These are phyloP conservation scores for Dipus sagitta DNA, from an alignment of 2,797 vertebrate genomes.

Conservation along the genomic window DNA sequence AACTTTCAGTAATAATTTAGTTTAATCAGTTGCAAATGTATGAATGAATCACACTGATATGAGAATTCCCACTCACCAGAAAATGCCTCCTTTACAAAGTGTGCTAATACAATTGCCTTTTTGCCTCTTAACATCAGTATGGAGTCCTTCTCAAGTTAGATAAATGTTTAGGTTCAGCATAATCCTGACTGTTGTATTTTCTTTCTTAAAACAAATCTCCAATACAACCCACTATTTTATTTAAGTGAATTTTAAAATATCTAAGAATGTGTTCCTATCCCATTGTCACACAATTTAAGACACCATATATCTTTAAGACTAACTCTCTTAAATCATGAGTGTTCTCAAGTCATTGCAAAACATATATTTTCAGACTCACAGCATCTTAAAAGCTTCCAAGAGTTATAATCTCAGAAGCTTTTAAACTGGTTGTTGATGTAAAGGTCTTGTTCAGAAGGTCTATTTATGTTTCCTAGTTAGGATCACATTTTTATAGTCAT, in stretches of 20 bases:
- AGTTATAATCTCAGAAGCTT: slow-evolving; percentile 70
- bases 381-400: slow-evolving; percentile 68
- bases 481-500: slow-evolving; percentile 61
- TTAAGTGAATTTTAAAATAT: slow-evolving; percentile 45
- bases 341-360: slow-evolving; percentile 62
- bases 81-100: neutral
- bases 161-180: neutral
- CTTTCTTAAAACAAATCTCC: slow-evolving; percentile 44
- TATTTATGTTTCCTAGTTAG: slow-evolving; percentile 65
- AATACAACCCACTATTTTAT: slow-evolving; percentile 21
- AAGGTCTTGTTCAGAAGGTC: slow-evolving; percentile 9
- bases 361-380: slow-evolving; percentile 61
- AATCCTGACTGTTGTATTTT: neutral
- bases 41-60: neutral
- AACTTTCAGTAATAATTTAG: neutral
- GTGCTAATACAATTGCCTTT: neutral
- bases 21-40: neutral
- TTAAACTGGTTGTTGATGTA: slow-evolving; percentile 73
- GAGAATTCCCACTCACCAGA: neutral
- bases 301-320: slow-evolving; percentile 57
- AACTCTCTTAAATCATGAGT: slow-evolving; percentile 36
- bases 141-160: neutral
- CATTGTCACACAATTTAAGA: slow-evolving; percentile 52
- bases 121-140: neutral
- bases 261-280: neutral